Evolutionary conservation across 2,888 invertebrate genomes (phyloP), one percentile per base, ranked within the genome.

Genomic region (Pseudococcus longispinus): DNA sequence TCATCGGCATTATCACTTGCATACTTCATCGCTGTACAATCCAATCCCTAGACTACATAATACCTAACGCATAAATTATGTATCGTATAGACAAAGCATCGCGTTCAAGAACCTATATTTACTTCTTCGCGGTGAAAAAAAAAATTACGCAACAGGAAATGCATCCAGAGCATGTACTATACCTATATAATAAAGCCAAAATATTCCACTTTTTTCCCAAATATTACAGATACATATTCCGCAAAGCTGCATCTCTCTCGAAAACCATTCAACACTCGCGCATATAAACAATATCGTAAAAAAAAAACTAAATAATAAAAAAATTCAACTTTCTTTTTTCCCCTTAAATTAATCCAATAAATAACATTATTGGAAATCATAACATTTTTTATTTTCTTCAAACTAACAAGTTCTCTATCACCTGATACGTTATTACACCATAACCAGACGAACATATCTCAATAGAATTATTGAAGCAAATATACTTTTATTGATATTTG

Each of bases 361-460:
- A 70, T 70, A 32, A 70, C 70, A 70, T 70, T 60, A 60, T 23
- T 60, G 70, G 29, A 70, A 70, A 70, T 70, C 29, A 70, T 70
- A 70, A 70, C 60, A 23, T 60, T 70, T 70, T 70, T 70, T 70
- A 70, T 15, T 70, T 32, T 29, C 29, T 29, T 70, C 8, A 70
- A 29, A 70, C 70, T 70, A 70, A 70, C 70, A 70, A 70, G 29
- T 70, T 70, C 70, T 70, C 70, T 70, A 70, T 29, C 29, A 29
- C 26, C 29, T 29, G 70, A 29, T 70, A 18, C 29, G 29, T 70
- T 70, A 70, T 70, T 70, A 70, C 70, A 70, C 70, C 70, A 26
- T 70, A 70, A 70, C 29, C 70, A 29, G 32, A 29, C 29, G 15
- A 70, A 13, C 18, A 18, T 70, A 70, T 29, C 29, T 29, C 23